phyloP scores from a whole-genome alignment of 2,888 invertebrate genomes.

The Melangyna quadrimaculata region DNA sequence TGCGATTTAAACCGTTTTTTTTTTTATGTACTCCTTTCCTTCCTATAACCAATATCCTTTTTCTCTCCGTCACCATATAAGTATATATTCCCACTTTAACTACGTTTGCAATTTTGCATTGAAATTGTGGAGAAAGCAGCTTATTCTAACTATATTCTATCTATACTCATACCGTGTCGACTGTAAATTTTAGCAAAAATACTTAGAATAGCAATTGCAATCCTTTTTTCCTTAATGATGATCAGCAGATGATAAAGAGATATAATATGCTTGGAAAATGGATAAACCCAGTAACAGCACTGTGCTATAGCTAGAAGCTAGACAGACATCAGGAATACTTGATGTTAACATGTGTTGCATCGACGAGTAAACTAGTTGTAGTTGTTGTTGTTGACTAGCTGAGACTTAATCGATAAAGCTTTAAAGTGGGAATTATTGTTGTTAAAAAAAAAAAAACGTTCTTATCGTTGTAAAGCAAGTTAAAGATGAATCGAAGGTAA shows the following conservation, averaged over 20 bases:
- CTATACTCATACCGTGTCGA: not conserved
- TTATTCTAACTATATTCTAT: not conserved
- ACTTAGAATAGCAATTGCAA: not conserved
- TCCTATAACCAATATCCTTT: not conserved
- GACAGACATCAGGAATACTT: constrained; percentile 1
- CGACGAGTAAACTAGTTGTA: no score
- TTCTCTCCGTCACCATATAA: not conserved
- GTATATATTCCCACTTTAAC: constrained; percentile 1
- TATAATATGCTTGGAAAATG: not conserved
- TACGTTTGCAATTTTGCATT: constrained; percentile 18
- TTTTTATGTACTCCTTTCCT: not conserved
- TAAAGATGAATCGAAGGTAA: not conserved
- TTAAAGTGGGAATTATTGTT: not conserved
- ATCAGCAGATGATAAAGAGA: constrained; percentile 2
- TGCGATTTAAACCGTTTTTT: constrained; percentile 7
- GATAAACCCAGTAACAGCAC: not conserved
- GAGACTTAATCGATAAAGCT: constrained; percentile 32
- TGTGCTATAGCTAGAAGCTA: not conserved
- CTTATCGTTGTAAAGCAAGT: not conserved
- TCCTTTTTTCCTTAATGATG: not conserved
- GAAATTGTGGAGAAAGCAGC: constrained; percentile 18
- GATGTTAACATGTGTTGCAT: constrained; percentile 5
- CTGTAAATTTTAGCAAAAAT: not conserved
- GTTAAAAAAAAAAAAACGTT: not conserved
- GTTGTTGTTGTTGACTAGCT: constrained; percentile 2